Percentiles rank a stretch among this genome's conserved stretches.
phyloP scores from a whole-genome alignment of 2,113 vertebrate genomes.

The Edolisoma coerulescens region DNA sequence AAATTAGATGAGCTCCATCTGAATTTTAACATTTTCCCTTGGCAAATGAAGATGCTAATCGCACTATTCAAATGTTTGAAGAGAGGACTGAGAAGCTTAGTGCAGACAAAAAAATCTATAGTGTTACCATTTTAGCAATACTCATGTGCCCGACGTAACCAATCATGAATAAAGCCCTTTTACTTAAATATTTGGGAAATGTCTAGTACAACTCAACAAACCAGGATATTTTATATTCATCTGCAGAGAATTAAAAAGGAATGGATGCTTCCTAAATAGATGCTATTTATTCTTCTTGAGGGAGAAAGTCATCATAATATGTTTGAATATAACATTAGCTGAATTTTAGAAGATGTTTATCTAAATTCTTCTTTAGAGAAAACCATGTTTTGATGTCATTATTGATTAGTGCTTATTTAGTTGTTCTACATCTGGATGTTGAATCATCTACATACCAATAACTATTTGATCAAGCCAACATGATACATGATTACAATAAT shows the following conservation, averaged over 20 bases:
- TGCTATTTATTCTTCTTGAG: not conserved
- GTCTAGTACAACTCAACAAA: not conserved
- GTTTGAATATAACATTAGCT: not conserved
- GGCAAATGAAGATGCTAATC: conserved; percentile 54
- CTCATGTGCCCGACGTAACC: not conserved
- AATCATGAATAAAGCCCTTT: not conserved
- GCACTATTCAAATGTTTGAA: conserved; percentile 42
- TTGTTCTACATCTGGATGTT: not conserved
- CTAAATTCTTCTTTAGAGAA: not conserved
- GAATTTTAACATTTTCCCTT: conserved; percentile 44
- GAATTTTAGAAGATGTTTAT: not conserved
- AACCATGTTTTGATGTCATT: not conserved
- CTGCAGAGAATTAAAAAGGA: not conserved
- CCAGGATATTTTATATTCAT: not conserved
- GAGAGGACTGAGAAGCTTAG: conserved; percentile 9
- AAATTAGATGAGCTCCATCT: conserved; percentile 36
- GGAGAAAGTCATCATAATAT: not conserved
- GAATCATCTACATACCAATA: not conserved
- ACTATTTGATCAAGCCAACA: not conserved
- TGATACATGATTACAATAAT: not conserved
- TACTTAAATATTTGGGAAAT: conserved; percentile 32
- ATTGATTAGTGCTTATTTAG: not conserved
- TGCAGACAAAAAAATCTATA: conserved; percentile 20
- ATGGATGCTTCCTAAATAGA: not conserved
- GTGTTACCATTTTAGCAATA: conserved; percentile 35